A percentile compares a stretch with the other conserved stretches of the same genome.
Conservation (phyloP, 2,113 vertebrate genomes). For the Rynchops niger region DNA sequence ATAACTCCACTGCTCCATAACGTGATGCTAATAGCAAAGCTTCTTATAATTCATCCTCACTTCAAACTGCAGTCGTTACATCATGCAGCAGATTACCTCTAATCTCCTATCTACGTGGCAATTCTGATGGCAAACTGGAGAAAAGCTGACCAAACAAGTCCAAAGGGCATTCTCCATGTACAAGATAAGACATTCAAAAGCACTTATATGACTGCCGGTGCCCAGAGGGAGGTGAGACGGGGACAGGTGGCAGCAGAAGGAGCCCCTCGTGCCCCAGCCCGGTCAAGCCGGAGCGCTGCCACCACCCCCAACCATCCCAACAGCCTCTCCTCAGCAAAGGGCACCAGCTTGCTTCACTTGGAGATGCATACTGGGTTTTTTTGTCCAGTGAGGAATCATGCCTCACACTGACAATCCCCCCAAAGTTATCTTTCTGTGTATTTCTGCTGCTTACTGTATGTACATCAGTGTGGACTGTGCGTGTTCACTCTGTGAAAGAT, state of each 20-base stretch:
- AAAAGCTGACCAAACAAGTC: background rate
- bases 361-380: background rate
- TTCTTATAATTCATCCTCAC: background rate
- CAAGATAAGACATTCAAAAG: background rate
- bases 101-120: background rate
- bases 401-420: background rate
- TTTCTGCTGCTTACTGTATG: background rate
- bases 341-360: rapidly evolving
- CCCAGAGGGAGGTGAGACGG: rapidly evolving
- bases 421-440: background rate
- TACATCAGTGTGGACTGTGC: background rate
- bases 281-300: rapidly evolving
- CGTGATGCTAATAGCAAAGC: background rate
- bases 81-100: background rate
- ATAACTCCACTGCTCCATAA: background rate
- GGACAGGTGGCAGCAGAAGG: background rate
- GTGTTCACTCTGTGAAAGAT: rapidly evolving
- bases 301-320: rapidly evolving
- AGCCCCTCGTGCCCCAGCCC: rapidly evolving
- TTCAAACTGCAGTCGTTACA: background rate
- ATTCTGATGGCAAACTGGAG: background rate
- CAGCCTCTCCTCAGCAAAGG: background rate
- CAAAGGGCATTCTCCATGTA: background rate
- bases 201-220: rapidly evolving
- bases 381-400: background rate